Evolutionary conservation across 2,113 vertebrate species (phyloP).

Genomic region (Centropus unirufus): DNA sequence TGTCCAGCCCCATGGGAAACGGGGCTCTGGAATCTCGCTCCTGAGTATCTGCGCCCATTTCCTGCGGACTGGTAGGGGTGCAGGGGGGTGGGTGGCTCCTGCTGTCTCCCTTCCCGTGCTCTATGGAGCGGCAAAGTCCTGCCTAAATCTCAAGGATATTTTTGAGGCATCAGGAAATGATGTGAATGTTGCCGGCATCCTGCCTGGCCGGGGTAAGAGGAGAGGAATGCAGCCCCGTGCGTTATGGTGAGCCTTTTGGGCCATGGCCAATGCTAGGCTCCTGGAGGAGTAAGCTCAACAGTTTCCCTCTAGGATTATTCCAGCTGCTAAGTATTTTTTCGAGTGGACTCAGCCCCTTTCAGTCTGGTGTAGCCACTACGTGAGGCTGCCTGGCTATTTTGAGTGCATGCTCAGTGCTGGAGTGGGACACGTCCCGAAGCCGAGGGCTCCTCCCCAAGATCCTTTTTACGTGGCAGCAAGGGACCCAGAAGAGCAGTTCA

Average conservation of each 20-base stretch:
- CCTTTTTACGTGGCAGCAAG: background rate
- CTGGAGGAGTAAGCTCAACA: background rate
- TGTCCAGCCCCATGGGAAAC: rapidly evolving
- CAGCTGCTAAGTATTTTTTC: background rate
- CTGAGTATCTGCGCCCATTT: background rate
- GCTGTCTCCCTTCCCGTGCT: background rate
- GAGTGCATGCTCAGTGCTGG: background rate
- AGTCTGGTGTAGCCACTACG: background rate
- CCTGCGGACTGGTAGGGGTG: background rate
- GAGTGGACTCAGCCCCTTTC: background rate
- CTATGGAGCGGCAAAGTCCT: background rate
- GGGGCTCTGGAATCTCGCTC: background rate
- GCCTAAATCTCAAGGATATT: background rate
- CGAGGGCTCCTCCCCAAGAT: background rate
- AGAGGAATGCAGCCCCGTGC: background rate
- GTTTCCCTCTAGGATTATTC: background rate
- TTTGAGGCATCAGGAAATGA: slow-evolving; percentile 19
- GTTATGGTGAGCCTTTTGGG: background rate
- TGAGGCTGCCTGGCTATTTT: background rate
- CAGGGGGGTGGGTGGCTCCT: background rate
- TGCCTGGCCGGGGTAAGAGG: background rate
- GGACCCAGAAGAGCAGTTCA: background rate
- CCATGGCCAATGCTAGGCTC: background rate
- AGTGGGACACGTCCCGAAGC: background rate
- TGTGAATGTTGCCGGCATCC: rapidly evolving